Percentiles rank a stretch among this genome's conserved stretches.
These are phyloP conservation scores for Amphipoea lucens DNA, from an alignment of 2,888 invertebrate genomes.

Conservation along the genomic window DNA sequence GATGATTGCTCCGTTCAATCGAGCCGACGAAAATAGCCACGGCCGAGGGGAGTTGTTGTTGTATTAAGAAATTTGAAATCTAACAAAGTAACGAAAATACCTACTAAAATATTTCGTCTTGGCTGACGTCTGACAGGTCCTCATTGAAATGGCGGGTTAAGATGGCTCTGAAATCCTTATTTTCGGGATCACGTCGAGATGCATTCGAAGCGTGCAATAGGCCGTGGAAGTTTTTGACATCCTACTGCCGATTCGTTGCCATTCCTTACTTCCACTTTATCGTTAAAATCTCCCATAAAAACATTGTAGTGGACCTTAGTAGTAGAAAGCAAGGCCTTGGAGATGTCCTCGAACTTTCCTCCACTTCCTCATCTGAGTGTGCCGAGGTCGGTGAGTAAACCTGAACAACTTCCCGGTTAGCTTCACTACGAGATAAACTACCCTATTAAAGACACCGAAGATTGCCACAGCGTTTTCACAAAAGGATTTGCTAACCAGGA, in stretches of 20 bases:
- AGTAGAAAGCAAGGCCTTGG: not conserved
- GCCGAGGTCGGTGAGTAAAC: not conserved
- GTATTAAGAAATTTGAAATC: not conserved
- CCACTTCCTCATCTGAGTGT: not conserved
- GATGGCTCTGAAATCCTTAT: too few species aligned
- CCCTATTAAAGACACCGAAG: not conserved
- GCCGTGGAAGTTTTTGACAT: too few species aligned
- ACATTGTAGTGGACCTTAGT: not conserved
- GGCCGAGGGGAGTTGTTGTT: not conserved
- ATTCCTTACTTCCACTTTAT: not conserved
- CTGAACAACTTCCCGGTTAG: not conserved
- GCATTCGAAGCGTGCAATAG: too few species aligned
- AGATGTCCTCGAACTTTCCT: not conserved
- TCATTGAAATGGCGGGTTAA: too few species aligned
- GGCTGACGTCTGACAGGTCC: too few species aligned
- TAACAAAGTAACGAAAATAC: not conserved
- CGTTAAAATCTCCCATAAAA: not conserved
- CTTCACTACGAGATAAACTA: not conserved
- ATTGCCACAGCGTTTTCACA: not conserved
- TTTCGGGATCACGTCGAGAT: too few species aligned
- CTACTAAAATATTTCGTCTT: too few species aligned
- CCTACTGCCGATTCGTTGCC: not conserved
- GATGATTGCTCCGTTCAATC: not conserved
- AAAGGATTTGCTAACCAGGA: not conserved
- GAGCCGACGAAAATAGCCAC: not conserved